Evolutionary conservation across 2,797 vertebrate genomes (phyloP), one percentile per base, ranked within the genome.

Genomic region (Todus mexicanus): DNA sequence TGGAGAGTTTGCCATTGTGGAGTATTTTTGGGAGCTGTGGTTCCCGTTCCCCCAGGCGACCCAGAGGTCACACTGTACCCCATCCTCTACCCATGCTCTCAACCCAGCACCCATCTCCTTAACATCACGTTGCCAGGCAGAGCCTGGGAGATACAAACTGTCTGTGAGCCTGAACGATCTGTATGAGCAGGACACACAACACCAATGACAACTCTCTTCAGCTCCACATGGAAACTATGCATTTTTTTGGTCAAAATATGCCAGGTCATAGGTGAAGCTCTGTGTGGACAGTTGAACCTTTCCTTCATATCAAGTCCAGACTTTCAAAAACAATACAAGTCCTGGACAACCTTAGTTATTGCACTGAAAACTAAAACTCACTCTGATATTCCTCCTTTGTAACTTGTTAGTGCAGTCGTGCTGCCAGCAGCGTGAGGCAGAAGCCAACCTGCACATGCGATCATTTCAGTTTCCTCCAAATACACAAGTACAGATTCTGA

Each of bases 391-490:
- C 22, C 57, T 84, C 42, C 61, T 77, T 47, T 35, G 48, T 35
- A 50, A 25, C 42, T 37, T 21, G 50, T 7, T 48, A 7, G 35
- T 2, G 50, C 70, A 69, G 61, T 35, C 5, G 1, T 2, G 10
- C 76, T 77, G 74, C 63, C 57, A 66, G 60, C 84, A 73, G 57
- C 0, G 9, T 5, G 69, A 43, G 59, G 48, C 51, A 93, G 77
- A 53, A 61, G 56, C 84, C 45, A 27, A 37, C n/a, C 60, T 84
- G 75, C 59, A 78, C 64, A 80, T 38, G 87, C 15, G n/a, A 80
- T 60, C 53, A 43, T 40, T 87, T 91, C 10, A 8, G 68, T 59
- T 84, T 94, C 91, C 89, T 85, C 60, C 81, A 94, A 86, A 92
- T 75, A 73, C 79, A 70, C 8, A 73, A 84, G 65, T 31, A 91